These are phyloP conservation scores for Odontamblyopus lacepedii DNA, from an alignment of 2,797 vertebrate species.

Conservation along the genomic window DNA sequence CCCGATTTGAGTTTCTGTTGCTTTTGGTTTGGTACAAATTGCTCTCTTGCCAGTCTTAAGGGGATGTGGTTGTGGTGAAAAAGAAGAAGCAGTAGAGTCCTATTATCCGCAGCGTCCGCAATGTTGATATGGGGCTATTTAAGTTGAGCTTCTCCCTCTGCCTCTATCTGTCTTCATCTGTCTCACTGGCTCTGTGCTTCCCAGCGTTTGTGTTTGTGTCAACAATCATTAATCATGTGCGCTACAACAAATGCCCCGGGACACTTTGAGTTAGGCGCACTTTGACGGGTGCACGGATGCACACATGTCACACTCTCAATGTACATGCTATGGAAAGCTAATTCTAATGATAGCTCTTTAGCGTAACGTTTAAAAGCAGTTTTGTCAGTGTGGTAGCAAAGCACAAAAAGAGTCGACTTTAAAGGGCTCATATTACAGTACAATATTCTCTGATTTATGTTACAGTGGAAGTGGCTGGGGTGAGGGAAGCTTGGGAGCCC, in stretches of 20 bases:
- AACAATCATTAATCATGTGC: conserved; percentile 67
- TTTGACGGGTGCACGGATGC: conserved; percentile 28
- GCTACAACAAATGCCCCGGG: conserved; percentile 48
- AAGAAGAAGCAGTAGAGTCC: conserved; percentile 57
- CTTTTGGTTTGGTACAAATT: conserved; percentile 34
- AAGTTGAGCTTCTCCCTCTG: conserved; percentile 63
- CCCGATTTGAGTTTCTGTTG: conserved; percentile 16
- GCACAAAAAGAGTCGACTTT: not conserved
- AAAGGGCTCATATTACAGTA: no score
- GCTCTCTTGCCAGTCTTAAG: conserved; percentile 29
- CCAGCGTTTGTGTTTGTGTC: conserved; percentile 67
- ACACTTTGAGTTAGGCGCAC: conserved; percentile 46
- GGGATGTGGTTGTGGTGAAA: conserved; percentile 51
- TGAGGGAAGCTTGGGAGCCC: no score
- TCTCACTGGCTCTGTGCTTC: conserved; percentile 61
- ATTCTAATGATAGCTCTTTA: not conserved
- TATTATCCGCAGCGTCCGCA: conserved; percentile 58
- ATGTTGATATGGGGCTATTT: conserved; percentile 64
- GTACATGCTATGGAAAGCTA: not conserved
- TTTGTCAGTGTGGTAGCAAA: not conserved
- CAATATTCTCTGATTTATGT: no score
- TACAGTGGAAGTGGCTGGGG: no score
- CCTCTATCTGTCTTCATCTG: conserved; percentile 67
- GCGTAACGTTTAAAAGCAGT: not conserved
- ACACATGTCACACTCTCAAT: not conserved